These are phyloP conservation scores for Anomalospiza imberbis DNA, from an alignment of 2,797 vertebrate species.

Conservation along the genomic window DNA sequence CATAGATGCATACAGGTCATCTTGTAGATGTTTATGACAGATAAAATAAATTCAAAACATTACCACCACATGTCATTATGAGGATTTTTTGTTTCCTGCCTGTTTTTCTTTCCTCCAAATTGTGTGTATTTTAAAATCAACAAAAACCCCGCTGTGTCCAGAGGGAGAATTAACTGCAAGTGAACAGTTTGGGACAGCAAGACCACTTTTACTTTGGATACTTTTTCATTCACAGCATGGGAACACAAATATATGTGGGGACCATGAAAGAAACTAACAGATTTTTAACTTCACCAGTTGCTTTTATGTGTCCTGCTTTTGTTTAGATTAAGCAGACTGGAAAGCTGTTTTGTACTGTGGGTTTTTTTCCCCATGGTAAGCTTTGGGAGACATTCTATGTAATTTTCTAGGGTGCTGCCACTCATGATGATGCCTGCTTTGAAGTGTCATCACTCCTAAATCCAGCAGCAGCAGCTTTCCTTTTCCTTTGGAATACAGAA, in stretches of 20 bases:
- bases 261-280: neutral
- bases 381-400: neutral
- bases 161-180: neutral
- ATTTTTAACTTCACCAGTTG: neutral
- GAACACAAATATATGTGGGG: neutral
- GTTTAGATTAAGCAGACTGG: neutral
- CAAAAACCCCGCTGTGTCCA: neutral
- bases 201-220: neutral
- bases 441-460: neutral
- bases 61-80: neutral
- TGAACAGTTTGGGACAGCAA: neutral
- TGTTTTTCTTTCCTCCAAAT: neutral
- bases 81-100: neutral
- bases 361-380: neutral
- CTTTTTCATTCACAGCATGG: slow-evolving; percentile 5
- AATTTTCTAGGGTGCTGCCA: neutral
- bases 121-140: neutral
- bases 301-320: neutral
- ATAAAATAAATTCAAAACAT: neutral
- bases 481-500: neutral
- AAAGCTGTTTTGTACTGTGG: neutral
- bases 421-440: neutral
- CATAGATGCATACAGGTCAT: neutral
- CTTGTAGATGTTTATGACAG: neutral
- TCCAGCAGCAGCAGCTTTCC: neutral